Conservation (phyloP, 2,888 invertebrate genomes). For the Sesamia inferens region DNA sequence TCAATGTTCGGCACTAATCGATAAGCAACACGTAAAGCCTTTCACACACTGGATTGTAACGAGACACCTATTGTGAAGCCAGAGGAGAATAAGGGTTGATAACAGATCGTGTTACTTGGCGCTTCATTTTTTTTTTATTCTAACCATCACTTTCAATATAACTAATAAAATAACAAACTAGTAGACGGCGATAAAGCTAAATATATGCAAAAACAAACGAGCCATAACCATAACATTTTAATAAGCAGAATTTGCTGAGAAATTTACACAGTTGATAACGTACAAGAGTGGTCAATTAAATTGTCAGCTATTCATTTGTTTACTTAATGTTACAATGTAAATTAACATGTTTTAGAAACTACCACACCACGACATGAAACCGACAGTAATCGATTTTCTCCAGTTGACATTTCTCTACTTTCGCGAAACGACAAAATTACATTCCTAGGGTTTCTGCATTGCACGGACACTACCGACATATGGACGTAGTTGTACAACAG, state of each 20-base stretch:
- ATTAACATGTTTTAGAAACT: slow-evolving; percentile 21
- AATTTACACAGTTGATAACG: neutral
- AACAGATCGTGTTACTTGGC: slow-evolving; percentile 18
- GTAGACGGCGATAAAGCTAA: neutral
- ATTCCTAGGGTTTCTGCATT: slow-evolving; percentile 28
- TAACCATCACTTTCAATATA: too few species aligned
- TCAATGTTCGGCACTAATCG: slow-evolving; percentile 59
- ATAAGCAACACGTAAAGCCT: slow-evolving; percentile 64
- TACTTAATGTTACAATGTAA: slow-evolving; percentile 13
- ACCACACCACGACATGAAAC: slow-evolving; percentile 10
- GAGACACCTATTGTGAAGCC: slow-evolving; percentile 38
- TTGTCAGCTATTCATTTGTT: slow-evolving; percentile 1
- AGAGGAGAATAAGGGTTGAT: slow-evolving; percentile 38
- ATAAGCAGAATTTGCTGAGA: slow-evolving; percentile 1
- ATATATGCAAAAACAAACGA: neutral
- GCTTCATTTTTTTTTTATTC: slow-evolving; percentile 1
- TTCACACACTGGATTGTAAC: slow-evolving; percentile 55
- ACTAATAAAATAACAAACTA: too few species aligned
- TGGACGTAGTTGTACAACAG: neutral
- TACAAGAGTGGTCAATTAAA: neutral
- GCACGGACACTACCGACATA: slow-evolving; percentile 8
- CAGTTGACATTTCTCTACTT: slow-evolving; percentile 52
- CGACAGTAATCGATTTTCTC: slow-evolving; percentile 41
- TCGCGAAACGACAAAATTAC: slow-evolving; percentile 31
- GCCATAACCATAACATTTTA: slow-evolving; percentile 1